Base-by-base conservation (phyloP, 1,140 invertebrate species). In the Heliothis subflexa region DNA sequence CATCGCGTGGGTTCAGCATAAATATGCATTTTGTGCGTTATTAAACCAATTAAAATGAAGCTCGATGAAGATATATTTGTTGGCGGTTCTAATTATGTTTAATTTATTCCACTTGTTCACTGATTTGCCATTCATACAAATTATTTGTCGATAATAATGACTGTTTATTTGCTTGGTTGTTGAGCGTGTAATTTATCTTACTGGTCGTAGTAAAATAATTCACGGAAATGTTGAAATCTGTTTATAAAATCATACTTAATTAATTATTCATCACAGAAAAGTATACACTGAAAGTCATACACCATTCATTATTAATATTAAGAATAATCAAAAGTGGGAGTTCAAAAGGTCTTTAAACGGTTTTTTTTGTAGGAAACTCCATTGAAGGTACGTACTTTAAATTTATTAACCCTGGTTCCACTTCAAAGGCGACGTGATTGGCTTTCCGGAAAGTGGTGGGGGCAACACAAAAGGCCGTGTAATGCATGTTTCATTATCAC, bases 401-500 rank as follows among this genome's bases (percentile, higher is more conserved):
- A 75, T 75, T 74, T 59, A 79, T 75, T 75, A 68, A 49, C 33
- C 57, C 66, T 52, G 66, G 16, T 28, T 75, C 72, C 57, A 50
- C 21, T 59, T 79, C 66, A 59, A 86, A 87, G 82, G 83, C 82
- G 83, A 79, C 66, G n/a, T 85, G 88, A 86, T 88, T 88, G 88
- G 87, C 79, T 74, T 80, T 5, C 50, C 14, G 45, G 57, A 62
- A 50, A 79, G 61, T 74, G 70, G 85, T 74, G 84, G 83, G 86
- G 86, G 86, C 49, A 83, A 80, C 81, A 86, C 78, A 86, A 91
- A 85, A 85, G 84, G 61, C 81, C 68, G 70, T 76, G 86, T 85
- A 86, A 88, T 91, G 85, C 86, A 91, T 89, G 86, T 88, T 91
- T 91, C 84, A 91, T 91, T 88, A 89, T 80, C 86, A 91, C 83